Percentiles rank a stretch among this genome's conserved stretches.
phyloP scores from a whole-genome alignment of 1,140 invertebrate species.

The Anoplophora glabripennis region DNA sequence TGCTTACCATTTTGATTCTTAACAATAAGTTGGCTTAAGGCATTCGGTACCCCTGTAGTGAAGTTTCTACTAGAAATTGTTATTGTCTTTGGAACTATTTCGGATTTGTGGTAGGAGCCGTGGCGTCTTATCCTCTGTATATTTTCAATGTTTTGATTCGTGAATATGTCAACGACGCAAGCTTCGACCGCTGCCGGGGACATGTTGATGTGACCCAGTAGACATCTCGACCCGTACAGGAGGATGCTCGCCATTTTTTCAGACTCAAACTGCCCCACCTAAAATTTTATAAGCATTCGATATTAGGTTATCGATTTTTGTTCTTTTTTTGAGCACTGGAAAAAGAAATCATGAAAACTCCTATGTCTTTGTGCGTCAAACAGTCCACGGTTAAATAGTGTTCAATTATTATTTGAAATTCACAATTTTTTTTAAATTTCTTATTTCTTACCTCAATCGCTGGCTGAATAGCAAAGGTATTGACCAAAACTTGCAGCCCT shows the following conservation, averaged over 20 bases:
- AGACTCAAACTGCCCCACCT: conserved; percentile 26
- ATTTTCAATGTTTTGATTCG: conserved; percentile 40
- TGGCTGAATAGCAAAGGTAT: conserved; percentile 59
- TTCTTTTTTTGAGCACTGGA: too few species aligned
- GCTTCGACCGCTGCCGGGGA: conserved; percentile 45
- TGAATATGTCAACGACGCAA: conserved; percentile 42
- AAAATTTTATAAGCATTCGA: conserved; percentile 11
- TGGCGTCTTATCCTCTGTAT: conserved; percentile 36
- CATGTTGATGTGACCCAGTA: conserved; percentile 46
- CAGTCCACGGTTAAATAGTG: too few species aligned
- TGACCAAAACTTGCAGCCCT: conserved; percentile 86
- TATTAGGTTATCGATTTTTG: too few species aligned
- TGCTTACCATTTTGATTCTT: conserved; percentile 41
- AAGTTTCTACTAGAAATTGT: conserved; percentile 40
- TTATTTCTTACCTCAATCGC: conserved; percentile 29
- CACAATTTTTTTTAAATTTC: conserved; percentile 2
- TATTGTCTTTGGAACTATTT: conserved; percentile 38
- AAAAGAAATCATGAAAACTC: too few species aligned
- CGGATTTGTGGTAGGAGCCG: conserved; percentile 35
- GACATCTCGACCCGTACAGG: conserved; percentile 40
- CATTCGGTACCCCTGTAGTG: conserved; percentile 41
- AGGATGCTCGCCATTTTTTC: conserved; percentile 36
- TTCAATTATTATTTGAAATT: too few species aligned
- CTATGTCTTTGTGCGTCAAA: too few species aligned
- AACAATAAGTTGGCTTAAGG: conserved; percentile 43